Conservation (phyloP, 2,888 invertebrate genomes). For the Schizaphis graminum region DNA sequence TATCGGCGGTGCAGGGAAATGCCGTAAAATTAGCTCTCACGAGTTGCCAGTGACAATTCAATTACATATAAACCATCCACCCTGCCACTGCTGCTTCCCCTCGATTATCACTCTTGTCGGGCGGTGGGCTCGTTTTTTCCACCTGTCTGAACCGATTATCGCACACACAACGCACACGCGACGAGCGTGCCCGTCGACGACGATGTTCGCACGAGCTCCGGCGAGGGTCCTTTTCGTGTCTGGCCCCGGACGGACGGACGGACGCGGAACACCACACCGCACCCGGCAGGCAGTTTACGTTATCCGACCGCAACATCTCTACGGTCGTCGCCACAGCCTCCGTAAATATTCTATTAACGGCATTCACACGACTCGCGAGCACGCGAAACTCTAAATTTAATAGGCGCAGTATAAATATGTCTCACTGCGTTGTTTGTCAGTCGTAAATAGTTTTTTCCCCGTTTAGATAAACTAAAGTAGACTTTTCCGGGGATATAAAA, state of each 20-base stretch:
- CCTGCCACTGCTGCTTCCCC: background rate
- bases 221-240: constrained; percentile 14
- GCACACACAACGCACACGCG: constrained; percentile 22
- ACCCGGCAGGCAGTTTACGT: constrained; percentile 9
- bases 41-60: constrained; percentile 65
- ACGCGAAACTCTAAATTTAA: background rate
- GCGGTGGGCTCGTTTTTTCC: constrained; percentile 49
- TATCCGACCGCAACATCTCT: constrained; percentile 64
- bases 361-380: background rate
- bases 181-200: background rate
- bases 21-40: constrained; percentile 54
- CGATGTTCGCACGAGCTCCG: constrained; percentile 26
- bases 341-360: constrained; percentile 53
- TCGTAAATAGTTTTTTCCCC: background rate
- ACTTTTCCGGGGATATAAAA: background rate
- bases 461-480: background rate
- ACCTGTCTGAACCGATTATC: constrained; percentile 65
- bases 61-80: constrained; percentile 36
- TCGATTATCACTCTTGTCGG: constrained; percentile 56
- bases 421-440: background rate
- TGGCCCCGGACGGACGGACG: background rate
- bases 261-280: background rate
- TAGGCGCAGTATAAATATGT: background rate
- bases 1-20: constrained; percentile 24
- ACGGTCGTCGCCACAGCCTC: background rate